Base-by-base conservation (phyloP, 2,113 vertebrate genomes). In the Dipodomys spectabilis region DNA sequence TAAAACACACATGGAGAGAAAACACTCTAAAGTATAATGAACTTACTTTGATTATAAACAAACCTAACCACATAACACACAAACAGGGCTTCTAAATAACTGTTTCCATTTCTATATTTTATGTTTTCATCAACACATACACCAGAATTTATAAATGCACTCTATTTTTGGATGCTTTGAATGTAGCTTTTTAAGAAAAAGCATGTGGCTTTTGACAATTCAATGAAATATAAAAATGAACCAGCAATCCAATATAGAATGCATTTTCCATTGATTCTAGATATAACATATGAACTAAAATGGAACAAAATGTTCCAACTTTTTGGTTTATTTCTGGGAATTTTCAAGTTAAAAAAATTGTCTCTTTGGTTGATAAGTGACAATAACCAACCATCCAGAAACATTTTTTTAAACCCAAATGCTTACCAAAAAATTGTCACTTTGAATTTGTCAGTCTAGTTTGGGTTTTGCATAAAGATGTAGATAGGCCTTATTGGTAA, bases 11-110 rank as follows among this genome's bases (percentile, higher is more conserved):
- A 92, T 19, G 49, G 72, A 73, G 69, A 91, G 64, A 77, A 92
- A 93, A 94, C 18, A 62, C 18, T 83, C 88, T 93, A 89, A 96
- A 96, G 89, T 95, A 96, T 91, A 96, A 94, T 91, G 95, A 91
- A 60, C 87, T 82, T 94, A 80, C 69, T 89, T 45, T 74, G 35
- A 84, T 75, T 62, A 68, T 68, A 96, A 88, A 91, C 73, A 96
- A 62, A 87, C n/a, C 19, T 82, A 73, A 62, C 60, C 74, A 85
- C 27, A 75, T 88, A 93, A 88, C 84, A 96, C 93, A 95, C 96
- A 95, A 95, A 95, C 85, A 94, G 88, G 74, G 79, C 82, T 96
- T 93, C 90, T 92, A 94, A 94, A 94, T 94, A 93, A 90, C 4
- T 30, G 39, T 68, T 90, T 85, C 49, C 22, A 88, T 94, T 92